phyloP scores from a whole-genome alignment of 2,797 vertebrate genomes.

The Agapornis canus region DNA sequence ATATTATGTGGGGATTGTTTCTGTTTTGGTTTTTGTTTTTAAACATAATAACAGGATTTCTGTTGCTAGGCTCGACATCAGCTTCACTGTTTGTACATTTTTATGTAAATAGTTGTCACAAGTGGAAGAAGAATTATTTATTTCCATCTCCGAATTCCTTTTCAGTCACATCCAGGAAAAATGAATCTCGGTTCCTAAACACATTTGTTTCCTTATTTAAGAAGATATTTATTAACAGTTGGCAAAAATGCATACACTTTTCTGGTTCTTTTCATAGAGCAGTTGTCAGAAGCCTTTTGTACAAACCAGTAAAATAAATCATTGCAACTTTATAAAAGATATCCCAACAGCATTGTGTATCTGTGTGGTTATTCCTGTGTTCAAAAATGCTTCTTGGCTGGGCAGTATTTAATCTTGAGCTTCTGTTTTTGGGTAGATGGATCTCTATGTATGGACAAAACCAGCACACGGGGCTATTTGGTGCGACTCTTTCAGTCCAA shows the following conservation, averaged over 20 bases:
- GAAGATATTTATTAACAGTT: constrained; percentile 83
- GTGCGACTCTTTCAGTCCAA: constrained; percentile 23
- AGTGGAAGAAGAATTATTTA: constrained; percentile 88
- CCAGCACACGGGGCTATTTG: not conserved
- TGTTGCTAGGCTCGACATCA: constrained; percentile 68
- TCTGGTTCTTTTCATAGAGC: constrained; percentile 70
- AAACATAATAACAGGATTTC: constrained; percentile 26
- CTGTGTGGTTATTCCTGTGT: constrained; percentile 36
- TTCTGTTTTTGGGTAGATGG: not conserved
- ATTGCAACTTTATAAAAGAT: constrained; percentile 73
- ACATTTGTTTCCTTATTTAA: constrained; percentile 87
- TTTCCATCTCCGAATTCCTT: constrained; percentile 81
- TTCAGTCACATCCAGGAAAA: constrained; percentile 46
- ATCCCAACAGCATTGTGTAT: constrained; percentile 7
- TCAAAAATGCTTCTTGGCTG: not conserved
- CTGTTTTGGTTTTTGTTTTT: not conserved
- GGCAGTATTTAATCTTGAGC: not conserved
- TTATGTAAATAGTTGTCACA: constrained; percentile 90
- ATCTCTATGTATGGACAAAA: not conserved
- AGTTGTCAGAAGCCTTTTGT: constrained; percentile 82
- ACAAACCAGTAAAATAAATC: constrained; percentile 86
- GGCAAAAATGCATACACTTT: constrained; percentile 68
- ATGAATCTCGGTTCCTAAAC: constrained; percentile 76
- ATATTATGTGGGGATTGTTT: constrained; percentile 46
- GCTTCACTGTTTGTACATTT: constrained; percentile 82